A percentile compares a stretch with the other conserved stretches of the same genome.
These are phyloP conservation scores for Sinocyclocheilus anophthalmus DNA, from an alignment of 2,113 vertebrate genomes.

Conservation along the genomic window DNA sequence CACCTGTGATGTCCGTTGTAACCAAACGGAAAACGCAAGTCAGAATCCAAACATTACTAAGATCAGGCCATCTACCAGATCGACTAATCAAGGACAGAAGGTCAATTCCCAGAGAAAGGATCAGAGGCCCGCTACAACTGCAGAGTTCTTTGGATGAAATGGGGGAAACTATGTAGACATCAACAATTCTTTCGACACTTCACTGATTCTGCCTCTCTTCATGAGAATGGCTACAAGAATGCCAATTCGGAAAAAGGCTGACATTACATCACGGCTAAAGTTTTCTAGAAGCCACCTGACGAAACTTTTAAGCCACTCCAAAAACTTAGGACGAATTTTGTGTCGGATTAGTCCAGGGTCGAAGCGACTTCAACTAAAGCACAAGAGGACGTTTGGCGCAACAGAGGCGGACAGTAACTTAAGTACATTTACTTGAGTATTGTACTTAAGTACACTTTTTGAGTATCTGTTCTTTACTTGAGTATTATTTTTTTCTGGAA, in stretches of 20 bases:
- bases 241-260: neutral
- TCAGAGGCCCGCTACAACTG: neutral
- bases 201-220: constrained; percentile 10
- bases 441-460: too few species aligned
- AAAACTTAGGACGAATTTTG: constrained; percentile 2
- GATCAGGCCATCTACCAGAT: neutral
- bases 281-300: neutral
- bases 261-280: constrained; percentile 21
- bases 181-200: constrained; percentile 14
- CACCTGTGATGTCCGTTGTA: neutral
- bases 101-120: neutral
- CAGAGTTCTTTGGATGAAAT: constrained; percentile 11
- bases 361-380: neutral
- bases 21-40: constrained; percentile 18
- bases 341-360: constrained; percentile 10
- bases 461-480: too few species aligned
- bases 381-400: neutral
- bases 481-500: too few species aligned
- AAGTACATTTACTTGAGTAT: too few species aligned
- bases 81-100: constrained; percentile 13
- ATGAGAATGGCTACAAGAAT: neutral
- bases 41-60: constrained; percentile 26
- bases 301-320: constrained; percentile 13
- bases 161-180: neutral
- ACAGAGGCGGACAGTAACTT: neutral